Evolutionary conservation across 1,140 invertebrate species (phyloP).

Genomic region (Vanessa tameamea): DNA sequence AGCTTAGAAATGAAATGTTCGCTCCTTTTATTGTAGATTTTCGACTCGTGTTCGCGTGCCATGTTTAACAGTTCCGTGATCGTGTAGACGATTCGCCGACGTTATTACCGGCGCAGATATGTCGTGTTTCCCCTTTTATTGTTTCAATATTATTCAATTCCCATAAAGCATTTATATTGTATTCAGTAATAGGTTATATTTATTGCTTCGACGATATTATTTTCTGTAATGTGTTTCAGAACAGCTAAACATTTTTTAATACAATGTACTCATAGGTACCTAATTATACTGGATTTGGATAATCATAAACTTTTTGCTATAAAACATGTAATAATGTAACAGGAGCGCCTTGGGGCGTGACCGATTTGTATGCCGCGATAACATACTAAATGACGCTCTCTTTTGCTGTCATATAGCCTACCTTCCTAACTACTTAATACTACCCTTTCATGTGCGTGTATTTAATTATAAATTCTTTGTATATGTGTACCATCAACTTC

Average conservation of each 20-base stretch:
- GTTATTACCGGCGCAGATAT: background rate
- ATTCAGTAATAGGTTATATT: background rate
- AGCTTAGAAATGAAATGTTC: background rate
- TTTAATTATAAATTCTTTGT: no score
- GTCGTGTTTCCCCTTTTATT: background rate
- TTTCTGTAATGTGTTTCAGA: background rate
- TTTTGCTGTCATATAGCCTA: no score
- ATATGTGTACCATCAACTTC: no score
- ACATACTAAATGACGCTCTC: no score
- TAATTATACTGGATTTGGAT: background rate
- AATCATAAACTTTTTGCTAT: no score
- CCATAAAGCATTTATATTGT: slow-evolving; percentile 1
- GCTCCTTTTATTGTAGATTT: background rate
- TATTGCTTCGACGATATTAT: background rate
- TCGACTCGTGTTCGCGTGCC: background rate
- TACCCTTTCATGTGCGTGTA: no score
- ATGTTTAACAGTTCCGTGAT: slow-evolving; percentile 1
- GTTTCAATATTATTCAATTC: slow-evolving; percentile 13
- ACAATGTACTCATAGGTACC: background rate
- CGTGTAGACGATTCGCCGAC: background rate
- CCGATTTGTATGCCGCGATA: no score
- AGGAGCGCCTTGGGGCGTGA: no score
- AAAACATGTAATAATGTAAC: no score
- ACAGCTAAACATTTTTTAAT: background rate
- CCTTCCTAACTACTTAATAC: no score